Base-by-base conservation (phyloP, 2,888 invertebrate genomes). In the Ashinkailepas kermadecensis region DNA sequence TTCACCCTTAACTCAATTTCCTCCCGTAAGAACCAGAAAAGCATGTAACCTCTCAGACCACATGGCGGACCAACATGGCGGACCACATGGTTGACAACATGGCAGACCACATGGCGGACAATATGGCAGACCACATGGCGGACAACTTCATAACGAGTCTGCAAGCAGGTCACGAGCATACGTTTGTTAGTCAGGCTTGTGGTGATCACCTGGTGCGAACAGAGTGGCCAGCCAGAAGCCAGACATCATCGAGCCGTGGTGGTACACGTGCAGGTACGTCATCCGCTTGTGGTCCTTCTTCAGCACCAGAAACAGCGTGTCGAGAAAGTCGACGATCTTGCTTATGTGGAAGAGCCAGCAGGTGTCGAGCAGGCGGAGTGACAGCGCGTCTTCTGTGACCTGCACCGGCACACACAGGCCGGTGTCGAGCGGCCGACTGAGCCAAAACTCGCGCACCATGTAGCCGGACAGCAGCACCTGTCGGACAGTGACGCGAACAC, bases 221-320 rank as follows among this genome's bases (percentile, higher is more conserved):
- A 83, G 82, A 15, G 82, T 81, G 58, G 81, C 82, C 62, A 84
- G 74, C 83, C 84, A 85, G 23, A 81, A 82, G 18, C 81, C 81
- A 11, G 82, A 23, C 1, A 83, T 83, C 62, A 83, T 83, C 9
- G 83, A 58, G 0, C 81, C 81, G 58, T 84, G 85, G 64, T 84
- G 84, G 74, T 84, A 83, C 18, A 84, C 83, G 79, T 85, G 85
- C 10, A 85, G 81, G 62, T 80, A 82, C 13, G 83, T 70, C 58
- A 85, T 81, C 80, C 84, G 84, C 58, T 59, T 57, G 39, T 81
- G 81, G n/a, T 83, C 64, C 67, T 85, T 85, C 78, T 85, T 85
- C 15, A 84, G 65, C 8, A 85, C 80, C 11, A 85, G 81, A 54
- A 85, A 84, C 81, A 85, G 84, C 80, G 84, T 84, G 80, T 83